Evolutionary conservation across 2,797 vertebrate species (phyloP).

Genomic region (Pseudochirops corinnae): DNA sequence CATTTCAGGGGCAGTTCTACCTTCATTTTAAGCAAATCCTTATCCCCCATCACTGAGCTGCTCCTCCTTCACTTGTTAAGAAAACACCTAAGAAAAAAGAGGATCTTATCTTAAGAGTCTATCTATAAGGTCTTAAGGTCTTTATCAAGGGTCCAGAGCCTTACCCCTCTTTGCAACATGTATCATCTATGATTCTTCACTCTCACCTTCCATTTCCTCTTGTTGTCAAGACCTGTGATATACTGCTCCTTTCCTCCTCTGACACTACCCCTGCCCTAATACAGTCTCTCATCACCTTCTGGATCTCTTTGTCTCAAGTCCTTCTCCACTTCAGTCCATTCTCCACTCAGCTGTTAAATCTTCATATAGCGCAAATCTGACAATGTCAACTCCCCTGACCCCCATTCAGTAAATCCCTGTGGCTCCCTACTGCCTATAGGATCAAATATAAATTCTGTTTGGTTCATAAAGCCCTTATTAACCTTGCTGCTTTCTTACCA

Average conservation of each 20-base stretch:
- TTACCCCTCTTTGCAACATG: background rate
- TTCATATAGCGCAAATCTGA: background rate
- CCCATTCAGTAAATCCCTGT: background rate
- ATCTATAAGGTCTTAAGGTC: background rate
- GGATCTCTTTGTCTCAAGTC: background rate
- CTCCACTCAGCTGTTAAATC: background rate
- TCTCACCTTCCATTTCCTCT: background rate
- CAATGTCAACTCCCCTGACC: background rate
- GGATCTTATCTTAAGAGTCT: background rate
- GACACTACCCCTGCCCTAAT: background rate
- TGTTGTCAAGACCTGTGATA: background rate
- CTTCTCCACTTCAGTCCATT: background rate
- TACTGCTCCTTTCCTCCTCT: background rate
- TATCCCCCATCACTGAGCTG: background rate
- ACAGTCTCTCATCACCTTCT: background rate
- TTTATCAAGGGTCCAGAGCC: background rate
- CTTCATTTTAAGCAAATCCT: background rate
- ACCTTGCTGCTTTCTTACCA: background rate
- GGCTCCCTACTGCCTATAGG: background rate
- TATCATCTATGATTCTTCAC: background rate
- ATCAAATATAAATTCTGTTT: background rate
- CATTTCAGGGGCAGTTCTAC: background rate
- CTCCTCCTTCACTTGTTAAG: background rate
- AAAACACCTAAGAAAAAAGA: background rate
- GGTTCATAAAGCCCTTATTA: background rate